Evolutionary conservation across 2,797 vertebrate genomes (phyloP), one percentile per base, ranked within the genome.

Genomic region (Catostomus latipinnis): DNA sequence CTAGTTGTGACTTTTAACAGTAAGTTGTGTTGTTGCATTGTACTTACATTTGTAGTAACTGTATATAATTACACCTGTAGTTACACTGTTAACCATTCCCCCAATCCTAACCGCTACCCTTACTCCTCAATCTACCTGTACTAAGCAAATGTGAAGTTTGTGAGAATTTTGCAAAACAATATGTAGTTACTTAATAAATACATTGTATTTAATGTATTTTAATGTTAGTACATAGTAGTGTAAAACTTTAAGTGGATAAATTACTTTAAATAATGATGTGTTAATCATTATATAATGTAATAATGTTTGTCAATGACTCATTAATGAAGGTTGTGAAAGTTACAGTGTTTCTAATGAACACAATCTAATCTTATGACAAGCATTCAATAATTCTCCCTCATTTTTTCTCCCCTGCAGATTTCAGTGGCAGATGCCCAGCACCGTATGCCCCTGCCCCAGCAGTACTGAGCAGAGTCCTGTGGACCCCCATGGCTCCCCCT

Each of bases 401-500:
- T 67, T 82, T 68, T 65, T 45, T 60, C 66, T 78, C 65, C 74
- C 49, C 34, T 66, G 13, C 62, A 72, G 77, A 52, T 61, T 57
- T 63, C 54, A 16, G 76, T 81, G 85, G 90, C 93, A 90, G 89
- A 95, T 96, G 94, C 92, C 78, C 87, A 88, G 90, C 89, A 92
- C 89, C 90, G 91, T 65, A 85, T 61, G 67, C 85, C 86, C 91
- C 85, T 92, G 89, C 89, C 94, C 93, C 92, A 94, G 91, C 92
- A 94, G 87, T 86, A 94, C 90, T 85, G 83, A 92, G 85, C 87
- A 50, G 82, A 89, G 88, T 89, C 83, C 72, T 77, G 81, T 82
- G 88, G 92, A 90, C 88, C 90, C 89, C 89, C 86, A 93, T 95
- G 95, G 94, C 92, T 93, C 92, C 71, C 76, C 81, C 88, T 86